phyloP scores from a whole-genome alignment of 1,140 invertebrate genomes.

The Bombus difficillimus region DNA sequence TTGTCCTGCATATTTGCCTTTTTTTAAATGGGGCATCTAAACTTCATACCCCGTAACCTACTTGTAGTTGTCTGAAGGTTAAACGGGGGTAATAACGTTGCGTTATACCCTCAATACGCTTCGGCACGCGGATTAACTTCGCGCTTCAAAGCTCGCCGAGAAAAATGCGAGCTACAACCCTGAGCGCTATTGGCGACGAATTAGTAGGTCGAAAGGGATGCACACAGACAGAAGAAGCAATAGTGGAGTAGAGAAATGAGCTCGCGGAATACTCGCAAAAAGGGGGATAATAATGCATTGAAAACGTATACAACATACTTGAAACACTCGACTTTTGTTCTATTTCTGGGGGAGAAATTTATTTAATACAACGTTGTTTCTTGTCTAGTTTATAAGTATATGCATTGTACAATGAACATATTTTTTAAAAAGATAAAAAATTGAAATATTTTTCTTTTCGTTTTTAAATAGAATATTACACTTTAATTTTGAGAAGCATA shows the following conservation, averaged over 20 bases:
- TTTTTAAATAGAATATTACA: background rate
- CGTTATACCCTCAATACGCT: constrained; percentile 47
- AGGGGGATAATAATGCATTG: background rate
- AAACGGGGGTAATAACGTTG: constrained; percentile 42
- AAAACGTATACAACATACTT: background rate
- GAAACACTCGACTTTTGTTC: background rate
- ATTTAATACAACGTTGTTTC: background rate
- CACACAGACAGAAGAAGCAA: background rate
- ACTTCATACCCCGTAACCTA: constrained; percentile 9
- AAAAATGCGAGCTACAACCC: constrained; percentile 23
- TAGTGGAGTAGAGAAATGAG: background rate
- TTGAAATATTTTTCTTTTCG: background rate
- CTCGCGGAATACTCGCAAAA: background rate
- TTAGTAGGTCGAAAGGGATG: constrained; percentile 36
- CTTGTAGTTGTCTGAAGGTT: constrained; percentile 40
- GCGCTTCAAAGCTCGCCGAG: constrained; percentile 4
- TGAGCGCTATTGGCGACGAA: constrained; percentile 23
- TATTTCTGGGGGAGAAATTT: background rate
- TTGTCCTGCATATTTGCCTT: no score
- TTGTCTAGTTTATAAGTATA: background rate
- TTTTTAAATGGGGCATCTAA: background rate
- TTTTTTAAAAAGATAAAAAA: background rate
- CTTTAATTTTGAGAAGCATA: background rate
- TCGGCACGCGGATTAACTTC: constrained; percentile 33
- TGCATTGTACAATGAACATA: background rate